A percentile compares a stretch with the other conserved stretches of the same genome.
Evolutionary conservation across 2,797 vertebrate species (phyloP).

Genomic region (Onychomys torridus): DNA sequence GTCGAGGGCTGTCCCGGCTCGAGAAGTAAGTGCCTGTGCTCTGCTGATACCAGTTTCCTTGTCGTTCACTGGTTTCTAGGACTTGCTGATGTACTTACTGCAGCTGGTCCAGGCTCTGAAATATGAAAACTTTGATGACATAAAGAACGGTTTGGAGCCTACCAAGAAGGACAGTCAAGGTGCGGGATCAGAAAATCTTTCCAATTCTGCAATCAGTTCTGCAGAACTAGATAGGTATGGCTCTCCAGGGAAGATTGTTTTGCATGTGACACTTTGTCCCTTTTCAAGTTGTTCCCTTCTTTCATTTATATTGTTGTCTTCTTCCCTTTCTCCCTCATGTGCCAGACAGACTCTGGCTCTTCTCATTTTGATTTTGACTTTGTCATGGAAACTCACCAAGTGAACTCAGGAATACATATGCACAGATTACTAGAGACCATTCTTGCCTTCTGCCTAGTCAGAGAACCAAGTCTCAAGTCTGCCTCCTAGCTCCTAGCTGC

Average conservation of each 20-base stretch:
- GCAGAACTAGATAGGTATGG: slow-evolving; percentile 93
- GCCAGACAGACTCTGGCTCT: background rate
- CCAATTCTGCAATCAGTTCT: slow-evolving; percentile 84
- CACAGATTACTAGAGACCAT: background rate
- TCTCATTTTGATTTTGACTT: background rate
- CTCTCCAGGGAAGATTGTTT: background rate
- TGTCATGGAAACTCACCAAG: background rate
- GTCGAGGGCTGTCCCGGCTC: background rate
- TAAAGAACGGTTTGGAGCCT: slow-evolving; percentile 96
- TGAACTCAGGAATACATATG: background rate
- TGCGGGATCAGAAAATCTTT: slow-evolving; percentile 91
- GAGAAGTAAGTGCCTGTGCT: background rate
- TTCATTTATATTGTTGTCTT: background rate
- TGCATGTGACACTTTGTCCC: background rate
- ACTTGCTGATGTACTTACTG: slow-evolving; percentile 98
- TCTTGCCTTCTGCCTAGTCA: background rate
- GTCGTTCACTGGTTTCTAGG: slow-evolving; percentile 84
- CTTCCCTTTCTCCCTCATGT: background rate
- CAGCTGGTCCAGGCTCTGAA: slow-evolving; percentile 98
- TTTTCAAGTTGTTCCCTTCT: background rate
- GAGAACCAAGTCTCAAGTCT: background rate
- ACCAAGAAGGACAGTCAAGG: slow-evolving; percentile 94
- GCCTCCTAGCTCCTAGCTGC: background rate
- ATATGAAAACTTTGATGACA: slow-evolving; percentile 98
- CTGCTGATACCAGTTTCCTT: slow-evolving; percentile 43